These are phyloP conservation scores for Chauna torquata DNA, from an alignment of 2,113 vertebrate species.

Conservation along the genomic window DNA sequence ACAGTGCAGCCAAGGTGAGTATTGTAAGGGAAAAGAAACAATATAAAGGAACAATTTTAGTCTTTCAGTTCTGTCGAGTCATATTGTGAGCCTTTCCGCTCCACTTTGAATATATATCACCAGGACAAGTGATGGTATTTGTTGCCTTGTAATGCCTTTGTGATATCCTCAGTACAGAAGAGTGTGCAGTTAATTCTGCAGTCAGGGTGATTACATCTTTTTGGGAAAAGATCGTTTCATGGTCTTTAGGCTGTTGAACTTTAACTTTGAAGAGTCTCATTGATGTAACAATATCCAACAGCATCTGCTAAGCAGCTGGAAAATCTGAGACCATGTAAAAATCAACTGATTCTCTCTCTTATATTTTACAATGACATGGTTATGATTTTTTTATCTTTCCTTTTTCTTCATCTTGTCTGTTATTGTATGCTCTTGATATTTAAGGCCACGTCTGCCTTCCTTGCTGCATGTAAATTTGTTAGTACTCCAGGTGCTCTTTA, in stretches of 20 bases:
- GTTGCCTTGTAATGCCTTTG: background rate
- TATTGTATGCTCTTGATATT: slow-evolving; percentile 18
- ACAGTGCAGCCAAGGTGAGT: background rate
- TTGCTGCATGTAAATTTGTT: background rate
- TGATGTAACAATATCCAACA: slow-evolving; percentile 58
- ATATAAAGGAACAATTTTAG: background rate
- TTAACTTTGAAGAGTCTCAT: slow-evolving; percentile 18
- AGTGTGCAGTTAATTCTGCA: slow-evolving; percentile 6
- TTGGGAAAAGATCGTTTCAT: slow-evolving; percentile 56
- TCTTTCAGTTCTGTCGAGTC: background rate
- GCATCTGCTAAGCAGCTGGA: slow-evolving; percentile 47
- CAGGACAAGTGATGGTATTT: background rate
- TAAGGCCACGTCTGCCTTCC: slow-evolving; percentile 6
- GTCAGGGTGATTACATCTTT: slow-evolving; percentile 24
- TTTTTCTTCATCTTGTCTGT: slow-evolving; percentile 7
- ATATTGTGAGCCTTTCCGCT: background rate
- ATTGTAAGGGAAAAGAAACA: background rate
- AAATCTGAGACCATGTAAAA: slow-evolving; percentile 58
- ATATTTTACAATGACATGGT: background rate
- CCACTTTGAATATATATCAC: background rate
- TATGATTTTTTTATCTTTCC: slow-evolving; percentile 37
- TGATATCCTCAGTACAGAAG: background rate
- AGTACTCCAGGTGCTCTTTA: slow-evolving; percentile 5
- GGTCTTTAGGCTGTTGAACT: slow-evolving; percentile 68
- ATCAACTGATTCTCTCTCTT: background rate